These are phyloP conservation scores for Chrysolina americana DNA, from an alignment of 2,888 invertebrate species.

Conservation along the genomic window DNA sequence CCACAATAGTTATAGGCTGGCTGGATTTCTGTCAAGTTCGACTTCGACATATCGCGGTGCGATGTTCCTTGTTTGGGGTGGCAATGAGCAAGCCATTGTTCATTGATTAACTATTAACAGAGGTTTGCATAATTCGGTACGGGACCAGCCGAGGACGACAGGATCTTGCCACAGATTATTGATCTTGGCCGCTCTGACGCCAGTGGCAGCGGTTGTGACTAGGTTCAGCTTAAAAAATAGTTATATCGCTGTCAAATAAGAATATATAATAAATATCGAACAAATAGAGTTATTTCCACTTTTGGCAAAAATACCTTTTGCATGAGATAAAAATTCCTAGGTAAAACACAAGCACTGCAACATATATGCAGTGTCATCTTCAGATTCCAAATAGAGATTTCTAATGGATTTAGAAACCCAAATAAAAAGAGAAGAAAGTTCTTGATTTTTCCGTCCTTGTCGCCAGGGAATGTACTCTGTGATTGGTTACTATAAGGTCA, in stretches of 20 bases:
- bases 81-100: constrained; percentile 48
- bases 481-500: too few relatives aligned
- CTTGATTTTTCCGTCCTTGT: too few relatives aligned
- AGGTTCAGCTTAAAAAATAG: not conserved
- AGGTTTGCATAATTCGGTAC: constrained; percentile 60
- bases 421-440: too few relatives aligned
- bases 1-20: not conserved
- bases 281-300: too few relatives aligned
- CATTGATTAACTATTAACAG: constrained; percentile 60
- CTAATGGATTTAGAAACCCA: too few relatives aligned
- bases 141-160: constrained; percentile 50
- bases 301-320: too few relatives aligned
- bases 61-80: not conserved
- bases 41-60: not conserved
- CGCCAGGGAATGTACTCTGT: too few relatives aligned
- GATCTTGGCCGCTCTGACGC: constrained; percentile 32
- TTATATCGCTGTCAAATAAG: not conserved
- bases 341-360: too few relatives aligned
- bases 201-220: not conserved
- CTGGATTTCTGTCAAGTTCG: not conserved
- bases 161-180: constrained; percentile 47
- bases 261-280: too few relatives aligned
- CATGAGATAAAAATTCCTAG: too few relatives aligned
- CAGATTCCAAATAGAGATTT: too few relatives aligned
- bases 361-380: too few relatives aligned